Conservation (phyloP, 2,113 vertebrate genomes). For the Megaceryle maxima region DNA sequence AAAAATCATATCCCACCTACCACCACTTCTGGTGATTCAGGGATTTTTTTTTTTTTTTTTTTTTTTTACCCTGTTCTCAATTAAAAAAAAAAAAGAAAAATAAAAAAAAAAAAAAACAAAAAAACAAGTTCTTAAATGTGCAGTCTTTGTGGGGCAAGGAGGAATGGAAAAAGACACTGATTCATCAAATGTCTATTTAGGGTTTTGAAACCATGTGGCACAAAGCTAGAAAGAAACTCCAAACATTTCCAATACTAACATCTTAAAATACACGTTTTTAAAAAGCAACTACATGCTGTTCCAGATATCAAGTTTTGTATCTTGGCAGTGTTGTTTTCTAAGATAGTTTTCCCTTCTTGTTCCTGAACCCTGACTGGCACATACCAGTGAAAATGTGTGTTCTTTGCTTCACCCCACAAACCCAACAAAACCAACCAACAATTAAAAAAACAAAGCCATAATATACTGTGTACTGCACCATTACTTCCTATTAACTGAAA, state of each 20-base stretch:
- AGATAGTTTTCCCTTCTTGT: neutral
- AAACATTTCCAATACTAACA: neutral
- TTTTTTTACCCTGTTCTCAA: neutral
- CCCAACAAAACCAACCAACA: neutral
- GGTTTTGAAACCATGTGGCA: conserved; percentile 29
- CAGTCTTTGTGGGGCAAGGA: conserved; percentile 15
- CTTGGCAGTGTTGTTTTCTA: neutral
- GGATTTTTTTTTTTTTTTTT: neutral
- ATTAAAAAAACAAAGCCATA: neutral
- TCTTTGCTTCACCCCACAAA: neutral
- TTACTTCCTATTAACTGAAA: neutral
- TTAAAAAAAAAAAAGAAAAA: neutral
- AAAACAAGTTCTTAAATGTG: conserved; percentile 22
- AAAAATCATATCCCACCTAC: neutral
- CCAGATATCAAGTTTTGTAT: neutral
- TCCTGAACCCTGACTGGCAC: neutral
- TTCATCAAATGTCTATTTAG: conserved; percentile 30
- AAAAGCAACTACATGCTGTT: neutral
- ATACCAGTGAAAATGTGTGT: neutral
- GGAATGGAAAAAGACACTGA: conserved; percentile 33
- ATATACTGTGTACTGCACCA: neutral
- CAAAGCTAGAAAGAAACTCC: conserved; percentile 18
- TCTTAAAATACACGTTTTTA: neutral
- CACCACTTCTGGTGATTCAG: neutral
- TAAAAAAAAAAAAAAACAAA: neutral